phyloP scores from a whole-genome alignment of 1,140 invertebrate species.

The Tetramorium alpestre region DNA sequence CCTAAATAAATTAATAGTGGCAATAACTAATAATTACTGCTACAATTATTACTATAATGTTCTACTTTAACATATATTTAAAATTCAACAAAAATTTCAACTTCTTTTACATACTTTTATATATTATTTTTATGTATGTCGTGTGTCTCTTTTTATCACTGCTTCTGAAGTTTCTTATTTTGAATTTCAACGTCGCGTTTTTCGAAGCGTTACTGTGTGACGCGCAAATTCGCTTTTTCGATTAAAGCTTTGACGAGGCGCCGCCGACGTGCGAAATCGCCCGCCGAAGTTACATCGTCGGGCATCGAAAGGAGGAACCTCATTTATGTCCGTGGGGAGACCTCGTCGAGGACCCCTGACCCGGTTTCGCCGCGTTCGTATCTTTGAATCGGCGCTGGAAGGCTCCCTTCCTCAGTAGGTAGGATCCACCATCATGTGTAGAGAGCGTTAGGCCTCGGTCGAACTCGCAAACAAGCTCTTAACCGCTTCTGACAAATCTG shows the following conservation, averaged over 20 bases:
- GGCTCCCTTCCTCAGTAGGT: not conserved
- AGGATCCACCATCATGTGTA: not conserved
- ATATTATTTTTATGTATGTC: not conserved
- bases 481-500: slow-evolving; percentile 9
- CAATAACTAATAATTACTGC: not conserved
- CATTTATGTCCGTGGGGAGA: slow-evolving; percentile 27
- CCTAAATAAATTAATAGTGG: not conserved
- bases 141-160: not conserved
- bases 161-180: not conserved
- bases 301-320: slow-evolving; percentile 41
- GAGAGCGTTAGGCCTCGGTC: slow-evolving; percentile 8
- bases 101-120: not conserved
- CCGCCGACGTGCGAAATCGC: not conserved
- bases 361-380: slow-evolving; percentile 35
- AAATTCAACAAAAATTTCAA: not conserved
- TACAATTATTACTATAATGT: not conserved
- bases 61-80: not conserved
- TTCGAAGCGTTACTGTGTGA: not conserved
- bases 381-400: slow-evolving; percentile 43
- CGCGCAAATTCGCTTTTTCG: not conserved
- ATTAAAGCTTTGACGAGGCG: slow-evolving; percentile 38
- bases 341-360: slow-evolving; percentile 47
- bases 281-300: slow-evolving; percentile 17
- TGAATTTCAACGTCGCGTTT: slow-evolving; percentile 10
- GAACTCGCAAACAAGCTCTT: slow-evolving; percentile 20